Percentiles rank a stretch among this genome's conserved stretches.
Conservation (phyloP, 92 coral and sea anemone genomes). For the Isaurus tuberculatus region DNA sequence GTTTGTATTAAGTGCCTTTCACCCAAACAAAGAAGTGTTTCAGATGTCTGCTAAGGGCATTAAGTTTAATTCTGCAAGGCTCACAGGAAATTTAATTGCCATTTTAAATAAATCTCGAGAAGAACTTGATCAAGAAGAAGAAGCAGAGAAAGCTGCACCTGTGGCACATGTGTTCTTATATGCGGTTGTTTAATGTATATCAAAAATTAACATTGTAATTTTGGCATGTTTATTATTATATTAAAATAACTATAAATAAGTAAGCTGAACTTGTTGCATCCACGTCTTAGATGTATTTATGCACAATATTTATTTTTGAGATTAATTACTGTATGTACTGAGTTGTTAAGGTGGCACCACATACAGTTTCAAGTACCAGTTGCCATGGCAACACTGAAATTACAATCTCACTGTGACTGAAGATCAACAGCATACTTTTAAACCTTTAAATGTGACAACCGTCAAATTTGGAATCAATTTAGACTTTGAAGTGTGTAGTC, state of each 20-base stretch:
- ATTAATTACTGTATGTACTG: background rate
- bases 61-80: constrained; percentile 7
- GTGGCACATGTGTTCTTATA: background rate
- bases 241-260: background rate
- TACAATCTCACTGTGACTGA: background rate
- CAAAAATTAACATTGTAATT: background rate
- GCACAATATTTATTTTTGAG: background rate
- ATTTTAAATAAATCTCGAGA: constrained; percentile 6
- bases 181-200: background rate
- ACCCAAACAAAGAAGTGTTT: constrained; percentile 19
- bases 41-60: constrained; percentile 33
- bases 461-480: background rate
- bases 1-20: constrained; percentile 39
- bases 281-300: background rate
- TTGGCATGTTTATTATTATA: background rate
- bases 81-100: constrained; percentile 5
- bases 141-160: background rate
- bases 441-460: background rate
- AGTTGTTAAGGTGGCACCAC: constrained; percentile 11
- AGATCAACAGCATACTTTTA: background rate
- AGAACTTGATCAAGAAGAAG: background rate
- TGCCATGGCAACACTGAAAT: constrained; percentile 17
- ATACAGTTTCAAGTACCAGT: background rate
- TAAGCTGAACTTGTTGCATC: background rate
- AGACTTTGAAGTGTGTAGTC: background rate